Evolutionary conservation across 2,113 vertebrate genomes (phyloP).

Genomic region (Salvelinus fontinalis): DNA sequence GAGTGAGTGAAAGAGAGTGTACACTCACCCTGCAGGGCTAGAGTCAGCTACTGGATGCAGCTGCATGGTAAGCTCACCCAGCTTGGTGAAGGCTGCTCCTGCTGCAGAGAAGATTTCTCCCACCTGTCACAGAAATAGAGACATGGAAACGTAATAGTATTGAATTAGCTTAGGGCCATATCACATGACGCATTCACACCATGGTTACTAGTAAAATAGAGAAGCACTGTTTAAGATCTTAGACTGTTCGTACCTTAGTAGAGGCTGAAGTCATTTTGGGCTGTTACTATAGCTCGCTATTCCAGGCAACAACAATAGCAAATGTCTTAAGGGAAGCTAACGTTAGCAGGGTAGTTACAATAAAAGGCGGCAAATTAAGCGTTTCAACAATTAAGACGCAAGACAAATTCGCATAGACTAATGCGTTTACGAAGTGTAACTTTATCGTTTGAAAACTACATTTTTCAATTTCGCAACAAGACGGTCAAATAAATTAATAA

Average conservation of each 20-base stretch:
- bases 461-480: not conserved
- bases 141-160: too few species aligned
- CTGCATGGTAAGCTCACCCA: constrained; percentile 92
- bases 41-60: constrained; percentile 90
- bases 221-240: too few species aligned
- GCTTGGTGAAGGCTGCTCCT: constrained; percentile 87
- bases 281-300: too few species aligned
- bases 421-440: not conserved
- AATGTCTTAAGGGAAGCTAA: not conserved
- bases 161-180: too few species aligned
- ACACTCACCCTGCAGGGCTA: constrained; percentile 86
- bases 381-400: not conserved
- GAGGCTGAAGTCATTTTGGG: constrained; percentile 75
- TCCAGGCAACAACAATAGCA: constrained; percentile 20
- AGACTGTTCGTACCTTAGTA: constrained; percentile 65
- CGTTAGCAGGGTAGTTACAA: constrained; percentile 20
- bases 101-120: constrained; percentile 94
- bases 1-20: too few species aligned
- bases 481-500: not conserved
- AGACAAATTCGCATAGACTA: too few species aligned
- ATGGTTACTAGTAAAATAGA: too few species aligned
- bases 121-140: constrained; percentile 68
- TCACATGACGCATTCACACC: too few species aligned
- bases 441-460: not conserved
- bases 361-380: not conserved